Percentiles rank a stretch among this genome's conserved stretches.
Conservation (phyloP, 2,888 invertebrate genomes). For the Standfussiana lucernea region DNA sequence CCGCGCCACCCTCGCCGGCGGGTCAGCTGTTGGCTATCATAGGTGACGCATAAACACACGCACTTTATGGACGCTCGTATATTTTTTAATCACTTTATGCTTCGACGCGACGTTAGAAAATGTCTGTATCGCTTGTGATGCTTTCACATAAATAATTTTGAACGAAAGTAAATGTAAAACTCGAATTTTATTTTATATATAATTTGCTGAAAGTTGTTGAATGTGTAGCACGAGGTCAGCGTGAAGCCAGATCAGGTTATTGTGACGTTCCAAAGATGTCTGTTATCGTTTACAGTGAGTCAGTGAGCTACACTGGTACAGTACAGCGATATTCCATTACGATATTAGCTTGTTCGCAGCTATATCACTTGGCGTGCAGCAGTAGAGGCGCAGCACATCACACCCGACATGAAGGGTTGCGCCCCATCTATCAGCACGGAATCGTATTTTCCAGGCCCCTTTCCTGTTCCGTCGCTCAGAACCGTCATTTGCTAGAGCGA, state of each 20-base stretch:
- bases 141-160: conserved; percentile 4
- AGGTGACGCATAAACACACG: conserved; percentile 31
- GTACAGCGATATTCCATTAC: conserved; percentile 22
- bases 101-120: conserved; percentile 12
- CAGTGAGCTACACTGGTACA: not conserved
- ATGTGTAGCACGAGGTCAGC: not conserved
- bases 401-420: not conserved
- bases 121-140: conserved; percentile 6
- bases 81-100: conserved; percentile 45
- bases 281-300: conserved; percentile 8
- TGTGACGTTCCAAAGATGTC: not conserved
- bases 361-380: conserved; percentile 9
- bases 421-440: not conserved
- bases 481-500: not conserved
- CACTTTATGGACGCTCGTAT: conserved; percentile 25
- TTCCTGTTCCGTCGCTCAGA: not conserved
- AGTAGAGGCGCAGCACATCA: not conserved
- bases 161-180: not conserved
- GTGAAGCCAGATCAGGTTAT: too few species aligned
- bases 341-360: not conserved
- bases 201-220: not conserved
- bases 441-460: not conserved
- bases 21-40: conserved; percentile 32
- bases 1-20: not conserved
- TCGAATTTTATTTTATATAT: not conserved